These are phyloP conservation scores for Megaceryle maxima DNA, from an alignment of 2,113 vertebrate genomes.

Conservation along the genomic window DNA sequence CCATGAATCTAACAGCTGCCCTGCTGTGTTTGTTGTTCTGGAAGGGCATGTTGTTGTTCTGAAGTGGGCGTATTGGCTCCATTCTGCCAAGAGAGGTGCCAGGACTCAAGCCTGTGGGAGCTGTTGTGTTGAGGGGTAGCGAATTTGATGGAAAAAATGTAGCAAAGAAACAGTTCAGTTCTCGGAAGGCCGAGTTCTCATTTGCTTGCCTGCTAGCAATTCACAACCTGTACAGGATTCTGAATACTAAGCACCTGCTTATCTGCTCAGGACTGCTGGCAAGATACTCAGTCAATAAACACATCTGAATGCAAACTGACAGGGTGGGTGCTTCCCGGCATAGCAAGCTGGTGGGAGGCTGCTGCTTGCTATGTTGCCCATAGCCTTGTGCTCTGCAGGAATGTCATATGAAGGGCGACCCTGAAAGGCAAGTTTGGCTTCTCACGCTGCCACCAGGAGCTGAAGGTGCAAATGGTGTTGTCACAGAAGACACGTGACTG, in stretches of 20 bases:
- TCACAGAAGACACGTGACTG: background rate
- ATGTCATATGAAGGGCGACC: fast-evolving
- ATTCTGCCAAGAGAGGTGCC: background rate
- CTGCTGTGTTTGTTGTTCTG: background rate
- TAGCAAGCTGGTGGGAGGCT: background rate
- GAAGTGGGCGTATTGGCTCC: fast-evolving
- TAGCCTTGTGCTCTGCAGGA: background rate
- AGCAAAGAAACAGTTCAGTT: background rate
- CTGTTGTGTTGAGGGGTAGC: background rate
- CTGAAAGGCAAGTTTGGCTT: background rate
- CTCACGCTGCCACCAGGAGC: background rate
- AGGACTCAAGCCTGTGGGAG: background rate
- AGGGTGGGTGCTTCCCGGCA: background rate
- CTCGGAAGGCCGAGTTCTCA: background rate
- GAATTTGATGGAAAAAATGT: background rate
- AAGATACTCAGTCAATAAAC: background rate
- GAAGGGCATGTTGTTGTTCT: background rate
- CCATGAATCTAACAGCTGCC: background rate
- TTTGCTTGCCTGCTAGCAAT: background rate
- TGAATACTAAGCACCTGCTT: background rate
- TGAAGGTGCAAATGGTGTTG: background rate
- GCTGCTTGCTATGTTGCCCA: background rate
- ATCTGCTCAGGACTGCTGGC: background rate
- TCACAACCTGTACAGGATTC: background rate
- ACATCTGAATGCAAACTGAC: background rate